Evolutionary conservation across 2,797 vertebrate species (phyloP).

Genomic region (Dicrostonyx torquatus): DNA sequence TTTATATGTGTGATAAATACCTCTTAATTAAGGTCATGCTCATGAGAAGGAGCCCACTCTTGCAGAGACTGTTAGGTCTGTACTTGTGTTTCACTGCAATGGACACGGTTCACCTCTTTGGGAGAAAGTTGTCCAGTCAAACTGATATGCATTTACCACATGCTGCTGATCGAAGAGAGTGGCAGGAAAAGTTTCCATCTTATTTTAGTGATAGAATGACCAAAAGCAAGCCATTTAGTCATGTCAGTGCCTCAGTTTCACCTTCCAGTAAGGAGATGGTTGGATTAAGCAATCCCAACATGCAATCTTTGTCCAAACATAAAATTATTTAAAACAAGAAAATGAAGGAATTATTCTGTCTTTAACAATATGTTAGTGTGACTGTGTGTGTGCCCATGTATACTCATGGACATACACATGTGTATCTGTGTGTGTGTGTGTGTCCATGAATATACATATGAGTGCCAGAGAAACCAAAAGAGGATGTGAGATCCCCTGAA

Average conservation of each 20-base stretch:
- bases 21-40: background rate
- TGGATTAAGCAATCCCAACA: background rate
- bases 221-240: background rate
- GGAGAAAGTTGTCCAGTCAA: background rate
- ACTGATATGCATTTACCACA: background rate
- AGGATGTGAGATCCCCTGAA: background rate
- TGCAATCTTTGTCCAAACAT: background rate
- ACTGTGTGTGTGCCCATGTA: no score
- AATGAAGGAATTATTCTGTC: background rate
- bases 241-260: background rate
- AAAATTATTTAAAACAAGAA: slow-evolving; percentile 12
- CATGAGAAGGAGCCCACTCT: background rate
- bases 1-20: background rate
- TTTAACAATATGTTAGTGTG: background rate
- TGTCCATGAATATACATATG: no score
- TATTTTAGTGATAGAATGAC: background rate
- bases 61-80: background rate
- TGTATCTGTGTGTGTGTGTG: accelerated
- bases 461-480: background rate
- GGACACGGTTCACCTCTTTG: background rate
- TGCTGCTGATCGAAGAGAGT: background rate
- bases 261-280: background rate
- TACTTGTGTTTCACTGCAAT: background rate
- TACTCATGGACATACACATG: no score
- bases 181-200: background rate